A percentile compares a stretch with the other conserved stretches of the same genome.
Evolutionary conservation across 2,113 vertebrate genomes (phyloP).

Genomic region (Ahaetulla prasina): DNA sequence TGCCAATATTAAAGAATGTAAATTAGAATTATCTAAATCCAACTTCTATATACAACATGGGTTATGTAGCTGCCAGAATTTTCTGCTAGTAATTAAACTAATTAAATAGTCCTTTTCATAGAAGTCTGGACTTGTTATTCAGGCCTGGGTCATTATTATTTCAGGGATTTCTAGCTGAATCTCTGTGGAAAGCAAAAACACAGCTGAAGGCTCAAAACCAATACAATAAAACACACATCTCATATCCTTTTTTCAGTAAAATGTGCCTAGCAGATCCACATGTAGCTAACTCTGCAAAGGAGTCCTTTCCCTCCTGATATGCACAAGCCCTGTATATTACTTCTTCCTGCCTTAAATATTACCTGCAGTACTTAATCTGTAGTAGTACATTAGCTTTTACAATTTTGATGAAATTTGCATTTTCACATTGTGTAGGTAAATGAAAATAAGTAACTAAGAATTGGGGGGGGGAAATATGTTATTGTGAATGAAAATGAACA

Average conservation of each 20-base stretch:
- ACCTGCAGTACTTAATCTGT: background rate
- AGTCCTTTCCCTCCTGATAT: background rate
- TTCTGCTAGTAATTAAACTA: background rate
- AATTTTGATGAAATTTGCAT: background rate
- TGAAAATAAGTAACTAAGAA: background rate
- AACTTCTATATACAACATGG: background rate
- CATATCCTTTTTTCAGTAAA: background rate
- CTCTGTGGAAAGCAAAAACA: background rate
- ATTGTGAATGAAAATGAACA: background rate
- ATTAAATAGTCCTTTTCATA: background rate
- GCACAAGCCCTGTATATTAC: background rate
- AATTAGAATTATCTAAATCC: background rate
- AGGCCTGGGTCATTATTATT: too few relatives aligned
- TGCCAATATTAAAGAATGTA: background rate
- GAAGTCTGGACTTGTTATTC: background rate
- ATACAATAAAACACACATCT: background rate
- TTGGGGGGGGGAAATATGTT: background rate
- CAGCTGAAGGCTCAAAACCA: background rate
- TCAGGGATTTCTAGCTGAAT: background rate
- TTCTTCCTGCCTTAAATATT: background rate
- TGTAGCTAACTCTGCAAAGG: background rate
- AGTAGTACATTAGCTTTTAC: background rate
- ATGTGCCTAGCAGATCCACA: background rate
- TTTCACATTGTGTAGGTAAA: background rate
- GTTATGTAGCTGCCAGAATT: background rate